Conservation (phyloP, 2,113 vertebrate species). For the Colossoma macropomum region DNA sequence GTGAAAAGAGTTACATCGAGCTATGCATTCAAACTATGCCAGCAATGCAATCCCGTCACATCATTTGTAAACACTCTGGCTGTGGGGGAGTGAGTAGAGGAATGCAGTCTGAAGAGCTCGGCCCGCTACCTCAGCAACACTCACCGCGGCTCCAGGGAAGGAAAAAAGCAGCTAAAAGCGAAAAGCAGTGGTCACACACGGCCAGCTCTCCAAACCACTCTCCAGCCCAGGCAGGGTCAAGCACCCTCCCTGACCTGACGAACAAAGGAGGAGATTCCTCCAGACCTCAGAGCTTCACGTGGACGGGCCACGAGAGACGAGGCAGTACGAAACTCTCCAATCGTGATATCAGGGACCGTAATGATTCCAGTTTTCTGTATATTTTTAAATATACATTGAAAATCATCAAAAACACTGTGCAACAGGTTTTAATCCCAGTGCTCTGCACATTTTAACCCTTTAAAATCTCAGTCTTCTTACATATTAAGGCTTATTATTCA, state of each 20-base stretch:
- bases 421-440: too few relatives aligned
- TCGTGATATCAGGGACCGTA: too few relatives aligned
- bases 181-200: slow-evolving; percentile 50
- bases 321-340: not conserved
- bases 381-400: too few relatives aligned
- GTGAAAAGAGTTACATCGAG: not conserved
- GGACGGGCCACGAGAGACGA: not conserved
- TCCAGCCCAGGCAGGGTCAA: slow-evolving; percentile 66
- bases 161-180: not conserved
- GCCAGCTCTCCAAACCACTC: slow-evolving; percentile 52
- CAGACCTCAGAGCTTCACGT: slow-evolving; percentile 21
- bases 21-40: slow-evolving; percentile 50
- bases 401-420: too few relatives aligned
- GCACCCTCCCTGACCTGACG: slow-evolving; percentile 67
- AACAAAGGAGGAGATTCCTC: slow-evolving; percentile 60
- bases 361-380: too few relatives aligned
- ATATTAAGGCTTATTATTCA: too few relatives aligned
- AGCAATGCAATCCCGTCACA: slow-evolving; percentile 56
- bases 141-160: not conserved
- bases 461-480: too few relatives aligned
- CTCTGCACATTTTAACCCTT: too few relatives aligned
- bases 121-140: not conserved
- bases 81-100: slow-evolving; percentile 47
- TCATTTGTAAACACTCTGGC: slow-evolving; percentile 26
- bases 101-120: slow-evolving; percentile 22